Percentiles rank a stretch among this genome's conserved stretches.
These are phyloP conservation scores for Xanthia icteritia DNA, from an alignment of 2,888 invertebrate genomes.

Conservation along the genomic window DNA sequence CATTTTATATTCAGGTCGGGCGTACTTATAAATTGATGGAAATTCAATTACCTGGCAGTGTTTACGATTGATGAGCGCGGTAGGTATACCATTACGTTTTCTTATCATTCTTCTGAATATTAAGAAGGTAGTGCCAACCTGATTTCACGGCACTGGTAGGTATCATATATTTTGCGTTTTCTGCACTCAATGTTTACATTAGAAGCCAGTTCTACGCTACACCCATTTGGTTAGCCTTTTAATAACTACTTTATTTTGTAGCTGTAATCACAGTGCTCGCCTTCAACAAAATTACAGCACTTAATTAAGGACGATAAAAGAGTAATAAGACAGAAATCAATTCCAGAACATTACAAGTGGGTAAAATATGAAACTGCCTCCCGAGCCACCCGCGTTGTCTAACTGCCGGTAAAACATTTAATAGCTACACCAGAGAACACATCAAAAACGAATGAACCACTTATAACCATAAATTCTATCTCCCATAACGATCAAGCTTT, in stretches of 20 bases:
- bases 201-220: neutral
- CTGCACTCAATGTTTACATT: neutral
- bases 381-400: slow-evolving; percentile 68
- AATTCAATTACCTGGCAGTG: slow-evolving; percentile 63
- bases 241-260: slow-evolving; percentile 4
- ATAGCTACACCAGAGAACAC: slow-evolving; percentile 75
- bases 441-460: slow-evolving; percentile 76
- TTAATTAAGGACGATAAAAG: slow-evolving; percentile 21
- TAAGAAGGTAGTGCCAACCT: slow-evolving; percentile 29
- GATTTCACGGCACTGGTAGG: neutral
- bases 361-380: slow-evolving; percentile 74
- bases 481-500: slow-evolving; percentile 44
- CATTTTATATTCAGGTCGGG: slow-evolving; percentile 70
- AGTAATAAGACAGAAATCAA: slow-evolving; percentile 37
- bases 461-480: slow-evolving; percentile 72
- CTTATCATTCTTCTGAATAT: slow-evolving; percentile 51
- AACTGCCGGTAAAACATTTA: slow-evolving; percentile 82
- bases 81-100: slow-evolving; percentile 45
- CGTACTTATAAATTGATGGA: slow-evolving; percentile 65
- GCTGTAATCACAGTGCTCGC: neutral
- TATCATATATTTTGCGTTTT: slow-evolving; percentile 13
- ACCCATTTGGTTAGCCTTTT: neutral
- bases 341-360: slow-evolving; percentile 38
- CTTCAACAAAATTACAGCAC: slow-evolving; percentile 4
- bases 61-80: slow-evolving; percentile 56